phyloP scores from a whole-genome alignment of 2,113 vertebrate genomes.

The human region GRCh38 chr2:66184501-66185000 shows the following conservation, averaged over 20 bases:
- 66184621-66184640: slow-evolving; percentile 79
- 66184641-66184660: slow-evolving; percentile 75
- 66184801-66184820: neutral
- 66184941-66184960: neutral
- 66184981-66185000: neutral
- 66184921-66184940: neutral
- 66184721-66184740: neutral
- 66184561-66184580: slow-evolving; percentile 91
- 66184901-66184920: neutral
- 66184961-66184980: neutral
- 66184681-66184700: neutral
- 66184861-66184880: neutral
- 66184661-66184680: slow-evolving; percentile 60
- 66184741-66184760: neutral
- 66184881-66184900: neutral
- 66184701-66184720: neutral
- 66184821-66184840: neutral
- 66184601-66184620: slow-evolving; percentile 86
- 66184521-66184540: slow-evolving; percentile 94
- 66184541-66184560: slow-evolving; percentile 91
- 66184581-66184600: slow-evolving; percentile 91
- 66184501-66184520: slow-evolving; percentile 91
- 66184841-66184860: neutral
- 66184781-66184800: neutral
- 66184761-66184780: neutral